Percentiles rank a stretch among this genome's conserved stretches.
phyloP scores from a whole-genome alignment of 2,797 vertebrate species.

The Notoglanidium macrostoma region DNA sequence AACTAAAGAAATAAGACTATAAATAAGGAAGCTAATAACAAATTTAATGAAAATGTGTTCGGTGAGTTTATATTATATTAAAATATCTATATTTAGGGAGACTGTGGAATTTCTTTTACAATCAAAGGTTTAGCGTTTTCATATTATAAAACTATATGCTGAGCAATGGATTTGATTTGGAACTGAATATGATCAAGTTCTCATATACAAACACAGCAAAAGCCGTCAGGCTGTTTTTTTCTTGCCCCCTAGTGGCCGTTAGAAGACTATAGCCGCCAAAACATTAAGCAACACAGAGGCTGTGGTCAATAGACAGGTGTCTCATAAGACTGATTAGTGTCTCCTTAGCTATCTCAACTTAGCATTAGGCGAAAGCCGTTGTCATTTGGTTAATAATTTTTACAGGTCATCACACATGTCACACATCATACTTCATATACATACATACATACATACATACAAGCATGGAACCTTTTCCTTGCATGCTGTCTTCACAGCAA shows the following conservation, averaged over 20 bases:
- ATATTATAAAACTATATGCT: not conserved
- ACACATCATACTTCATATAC: not conserved
- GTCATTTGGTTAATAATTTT: not conserved
- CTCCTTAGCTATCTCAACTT: not conserved
- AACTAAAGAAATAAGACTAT: not conserved
- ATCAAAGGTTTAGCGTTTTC: not conserved
- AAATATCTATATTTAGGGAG: not conserved
- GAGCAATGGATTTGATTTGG: not conserved
- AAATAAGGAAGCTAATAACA: not conserved
- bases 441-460: not conserved
- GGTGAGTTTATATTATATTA: not conserved
- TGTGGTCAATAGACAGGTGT: no score
- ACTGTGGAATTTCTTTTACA: not conserved
- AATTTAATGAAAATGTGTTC: not conserved
- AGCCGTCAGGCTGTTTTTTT: slow-evolving; percentile 38
- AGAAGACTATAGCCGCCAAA: slow-evolving; percentile 9
- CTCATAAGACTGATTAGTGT: not conserved
- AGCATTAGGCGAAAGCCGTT: not conserved
- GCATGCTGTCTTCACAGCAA: not conserved
- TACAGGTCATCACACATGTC: not conserved
- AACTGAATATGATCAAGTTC: not conserved
- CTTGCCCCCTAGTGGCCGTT: slow-evolving; percentile 73
- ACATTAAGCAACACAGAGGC: not conserved
- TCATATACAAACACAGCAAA: not conserved
- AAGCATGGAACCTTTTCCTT: not conserved